Base-by-base conservation (phyloP, 2,888 invertebrate species). In the Erynnis tages region DNA sequence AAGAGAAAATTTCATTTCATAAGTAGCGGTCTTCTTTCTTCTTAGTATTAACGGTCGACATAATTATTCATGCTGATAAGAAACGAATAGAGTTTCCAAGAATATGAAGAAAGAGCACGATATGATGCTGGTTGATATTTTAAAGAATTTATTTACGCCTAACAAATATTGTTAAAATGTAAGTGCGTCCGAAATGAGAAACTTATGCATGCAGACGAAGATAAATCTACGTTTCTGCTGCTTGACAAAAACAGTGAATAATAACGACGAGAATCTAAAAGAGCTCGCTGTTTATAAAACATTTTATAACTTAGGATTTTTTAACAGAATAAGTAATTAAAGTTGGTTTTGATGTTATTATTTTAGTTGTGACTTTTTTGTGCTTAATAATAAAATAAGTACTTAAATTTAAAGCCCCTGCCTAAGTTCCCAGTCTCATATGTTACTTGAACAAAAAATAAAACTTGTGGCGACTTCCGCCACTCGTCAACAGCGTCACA, bases 171-270 rank as follows among this genome's bases (percentile, higher is more conserved):
- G 30, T 44, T 21, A 32, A 43, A 43, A 41, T 27, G 10, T 16
- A 27, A 41, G 13, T 17, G 19, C 30, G 30, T 13, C 30, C 21
- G 13, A 30, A 30, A 44, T 30, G 30, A 30, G 43, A 43, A 30
- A 29, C 19, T 29, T 43, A 21, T 19, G 40, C 40, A 40, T 40
- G 10, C 19, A 44, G 30, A 44, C 30, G 21, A 44, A 30, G 30
- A 30, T 21, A 44, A 44, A 17, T 30, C 17, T 29, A 43, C 10
- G 19, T 43, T 43, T 30, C 43, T n/a, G n/a, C n/a, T n/a, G n/a
- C n/a, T 43, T 43, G 10, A 44, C 30, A 44, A 30, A 44, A 32
- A 44, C 10, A 30, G 40, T 25, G 43, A 30, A 43, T 17, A 43
- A 43, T 30, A 17, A 17, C 29, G 13, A 30, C 17, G 3, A 11